phyloP scores from a whole-genome alignment of 2,113 vertebrate species.

The Rostratula benghalensis region DNA sequence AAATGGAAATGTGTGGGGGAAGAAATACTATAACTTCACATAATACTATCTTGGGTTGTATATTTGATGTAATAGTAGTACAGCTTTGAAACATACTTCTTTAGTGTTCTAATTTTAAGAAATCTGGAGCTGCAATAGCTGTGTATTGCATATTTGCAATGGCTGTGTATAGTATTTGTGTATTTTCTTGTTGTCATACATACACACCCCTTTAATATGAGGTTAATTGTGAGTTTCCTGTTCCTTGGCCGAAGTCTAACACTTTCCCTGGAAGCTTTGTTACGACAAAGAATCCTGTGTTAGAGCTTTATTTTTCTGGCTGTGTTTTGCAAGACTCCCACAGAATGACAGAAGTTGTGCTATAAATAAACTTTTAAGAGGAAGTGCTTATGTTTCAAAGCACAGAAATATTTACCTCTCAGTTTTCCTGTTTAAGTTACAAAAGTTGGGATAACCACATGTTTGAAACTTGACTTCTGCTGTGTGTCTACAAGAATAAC shows the following conservation, averaged over 20 bases:
- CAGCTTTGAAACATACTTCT: not conserved
- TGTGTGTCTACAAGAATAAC: not conserved
- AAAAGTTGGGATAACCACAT: not conserved
- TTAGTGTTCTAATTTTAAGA: not conserved
- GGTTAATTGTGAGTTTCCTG: not conserved
- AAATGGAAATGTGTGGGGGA: not conserved
- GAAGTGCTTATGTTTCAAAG: not conserved
- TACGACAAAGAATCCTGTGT: not conserved
- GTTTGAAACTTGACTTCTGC: not conserved
- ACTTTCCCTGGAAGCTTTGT: not conserved
- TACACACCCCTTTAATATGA: not conserved
- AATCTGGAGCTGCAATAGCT: not conserved
- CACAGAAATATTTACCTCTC: not conserved
- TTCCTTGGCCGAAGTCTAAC: not conserved
- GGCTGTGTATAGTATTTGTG: not conserved
- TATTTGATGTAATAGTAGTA: not conserved
- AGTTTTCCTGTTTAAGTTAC: not conserved
- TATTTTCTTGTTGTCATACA: not conserved
- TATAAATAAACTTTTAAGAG: not conserved
- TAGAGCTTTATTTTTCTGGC: not conserved
- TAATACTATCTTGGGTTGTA: not conserved
- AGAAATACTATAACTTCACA: not conserved
- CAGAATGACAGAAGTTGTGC: not conserved
- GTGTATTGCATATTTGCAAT: too few relatives aligned
- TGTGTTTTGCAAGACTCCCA: not conserved